Percentiles rank a stretch among this genome's conserved stretches.
Evolutionary conservation across 2,113 vertebrate species (phyloP).

Genomic region (Pterocles burchelli): DNA sequence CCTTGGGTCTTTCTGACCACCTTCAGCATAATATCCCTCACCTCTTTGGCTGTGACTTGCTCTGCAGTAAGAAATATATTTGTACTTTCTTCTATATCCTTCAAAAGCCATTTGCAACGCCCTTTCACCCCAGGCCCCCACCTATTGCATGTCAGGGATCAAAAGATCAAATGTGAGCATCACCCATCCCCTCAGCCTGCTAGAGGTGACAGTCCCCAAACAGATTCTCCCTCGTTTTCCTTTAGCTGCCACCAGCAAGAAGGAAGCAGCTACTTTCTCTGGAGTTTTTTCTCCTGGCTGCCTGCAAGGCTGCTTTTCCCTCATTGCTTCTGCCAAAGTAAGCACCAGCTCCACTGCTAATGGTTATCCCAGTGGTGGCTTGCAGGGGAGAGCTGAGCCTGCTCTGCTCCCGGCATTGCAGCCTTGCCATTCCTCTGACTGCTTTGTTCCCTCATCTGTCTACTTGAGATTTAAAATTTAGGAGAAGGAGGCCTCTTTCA

Average conservation of each 20-base stretch:
- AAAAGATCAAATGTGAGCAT: not conserved
- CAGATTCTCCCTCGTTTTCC: not conserved
- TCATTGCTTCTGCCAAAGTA: not conserved
- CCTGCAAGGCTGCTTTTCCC: not conserved
- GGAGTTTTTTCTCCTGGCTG: not conserved
- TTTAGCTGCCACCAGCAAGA: not conserved
- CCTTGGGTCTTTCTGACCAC: not conserved
- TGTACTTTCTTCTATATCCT: not conserved
- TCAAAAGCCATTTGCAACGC: not conserved
- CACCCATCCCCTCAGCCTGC: not conserved
- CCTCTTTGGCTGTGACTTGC: not conserved
- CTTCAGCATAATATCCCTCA: not conserved
- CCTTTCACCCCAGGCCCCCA: accelerated
- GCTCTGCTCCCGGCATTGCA: not conserved
- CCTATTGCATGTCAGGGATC: not conserved
- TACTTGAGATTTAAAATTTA: not conserved
- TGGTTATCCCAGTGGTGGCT: not conserved
- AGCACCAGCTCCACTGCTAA: not conserved
- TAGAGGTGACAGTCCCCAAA: not conserved
- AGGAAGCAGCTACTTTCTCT: not conserved
- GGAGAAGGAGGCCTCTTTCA: not conserved
- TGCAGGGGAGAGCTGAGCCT: not conserved
- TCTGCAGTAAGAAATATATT: not conserved
- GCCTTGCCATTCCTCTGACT: not conserved
- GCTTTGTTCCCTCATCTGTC: not conserved